Evolutionary conservation across 2,888 invertebrate species (phyloP).

Genomic region (Lasioglossum oenotherae): DNA sequence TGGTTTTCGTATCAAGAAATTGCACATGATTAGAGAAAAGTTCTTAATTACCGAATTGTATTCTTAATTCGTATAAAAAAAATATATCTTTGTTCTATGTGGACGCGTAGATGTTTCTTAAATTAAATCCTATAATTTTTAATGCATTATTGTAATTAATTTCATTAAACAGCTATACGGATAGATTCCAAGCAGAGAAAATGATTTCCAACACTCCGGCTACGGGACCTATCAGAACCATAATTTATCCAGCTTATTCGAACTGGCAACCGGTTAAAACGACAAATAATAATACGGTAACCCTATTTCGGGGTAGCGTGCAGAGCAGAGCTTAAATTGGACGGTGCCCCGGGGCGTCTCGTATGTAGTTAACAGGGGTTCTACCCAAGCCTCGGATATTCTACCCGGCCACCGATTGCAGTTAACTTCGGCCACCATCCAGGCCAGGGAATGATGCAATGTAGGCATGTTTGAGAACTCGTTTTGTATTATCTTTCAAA

Average conservation of each 20-base stretch:
- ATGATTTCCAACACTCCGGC: neutral
- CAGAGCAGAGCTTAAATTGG: slow-evolving; percentile 64
- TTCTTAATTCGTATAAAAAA: too few species aligned
- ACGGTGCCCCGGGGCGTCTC: slow-evolving; percentile 61
- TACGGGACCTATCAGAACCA: neutral
- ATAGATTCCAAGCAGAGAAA: neutral
- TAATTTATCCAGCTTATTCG: slow-evolving; percentile 46
- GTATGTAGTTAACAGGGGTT: slow-evolving; percentile 61
- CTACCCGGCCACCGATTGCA: slow-evolving; percentile 56
- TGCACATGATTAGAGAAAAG: too few species aligned
- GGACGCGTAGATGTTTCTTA: too few species aligned
- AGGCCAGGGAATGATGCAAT: slow-evolving; percentile 31
- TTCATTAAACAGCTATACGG: neutral
- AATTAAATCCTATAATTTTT: too few species aligned
- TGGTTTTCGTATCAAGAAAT: too few species aligned
- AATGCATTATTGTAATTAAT: neutral
- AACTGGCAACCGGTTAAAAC: slow-evolving; percentile 26
- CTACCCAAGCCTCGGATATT: slow-evolving; percentile 55
- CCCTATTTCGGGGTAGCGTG: slow-evolving; percentile 49
- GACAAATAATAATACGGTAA: slow-evolving; percentile 63
- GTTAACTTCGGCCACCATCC: slow-evolving; percentile 57
- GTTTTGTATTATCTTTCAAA: slow-evolving; percentile 49
- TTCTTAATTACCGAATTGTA: neutral
- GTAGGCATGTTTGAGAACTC: slow-evolving; percentile 45
- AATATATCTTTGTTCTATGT: too few species aligned